A percentile compares a stretch with the other conserved stretches of the same genome.
These are phyloP conservation scores for Arothron firmamentum DNA, from an alignment of 2,113 vertebrate genomes.

Conservation along the genomic window DNA sequence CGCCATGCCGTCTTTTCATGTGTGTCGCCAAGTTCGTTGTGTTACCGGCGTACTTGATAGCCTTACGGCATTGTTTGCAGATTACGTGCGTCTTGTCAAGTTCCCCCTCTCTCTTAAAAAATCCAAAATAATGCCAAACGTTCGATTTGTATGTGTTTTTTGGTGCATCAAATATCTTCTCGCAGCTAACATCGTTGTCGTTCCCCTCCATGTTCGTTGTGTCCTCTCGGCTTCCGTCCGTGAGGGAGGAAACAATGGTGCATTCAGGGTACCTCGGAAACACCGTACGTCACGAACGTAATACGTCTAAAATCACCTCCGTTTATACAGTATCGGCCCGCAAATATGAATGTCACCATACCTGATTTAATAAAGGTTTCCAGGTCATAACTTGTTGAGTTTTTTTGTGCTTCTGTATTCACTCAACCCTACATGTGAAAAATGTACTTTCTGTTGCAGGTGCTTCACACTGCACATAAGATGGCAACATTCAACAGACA, in stretches of 20 bases:
- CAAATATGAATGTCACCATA: too few species aligned
- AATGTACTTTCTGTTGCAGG: conserved; percentile 65
- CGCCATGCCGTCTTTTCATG: not conserved
- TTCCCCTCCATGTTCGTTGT: not conserved
- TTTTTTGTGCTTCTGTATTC: too few species aligned
- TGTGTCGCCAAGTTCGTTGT: not conserved
- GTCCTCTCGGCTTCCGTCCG: not conserved
- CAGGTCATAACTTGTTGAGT: too few species aligned
- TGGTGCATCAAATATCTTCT: not conserved
- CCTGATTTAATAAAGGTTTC: too few species aligned
- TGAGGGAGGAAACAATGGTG: not conserved
- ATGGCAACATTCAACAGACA: conserved; percentile 2
- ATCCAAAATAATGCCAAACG: not conserved
- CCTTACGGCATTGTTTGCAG: not conserved
- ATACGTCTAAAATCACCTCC: too few species aligned
- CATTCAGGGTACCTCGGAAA: not conserved
- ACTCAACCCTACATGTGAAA: not conserved
- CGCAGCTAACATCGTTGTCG: not conserved
- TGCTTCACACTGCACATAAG: conserved; percentile 65
- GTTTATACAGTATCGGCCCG: too few species aligned
- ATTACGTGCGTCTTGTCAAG: conserved; percentile 1
- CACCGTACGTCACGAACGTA: not conserved
- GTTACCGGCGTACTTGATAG: conserved; percentile 1
- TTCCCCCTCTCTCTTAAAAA: not conserved
- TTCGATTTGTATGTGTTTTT: not conserved